A percentile compares a stretch with the other conserved stretches of the same genome.
Conservation (phyloP, 1,140 invertebrate genomes). For the Periplaneta americana region DNA sequence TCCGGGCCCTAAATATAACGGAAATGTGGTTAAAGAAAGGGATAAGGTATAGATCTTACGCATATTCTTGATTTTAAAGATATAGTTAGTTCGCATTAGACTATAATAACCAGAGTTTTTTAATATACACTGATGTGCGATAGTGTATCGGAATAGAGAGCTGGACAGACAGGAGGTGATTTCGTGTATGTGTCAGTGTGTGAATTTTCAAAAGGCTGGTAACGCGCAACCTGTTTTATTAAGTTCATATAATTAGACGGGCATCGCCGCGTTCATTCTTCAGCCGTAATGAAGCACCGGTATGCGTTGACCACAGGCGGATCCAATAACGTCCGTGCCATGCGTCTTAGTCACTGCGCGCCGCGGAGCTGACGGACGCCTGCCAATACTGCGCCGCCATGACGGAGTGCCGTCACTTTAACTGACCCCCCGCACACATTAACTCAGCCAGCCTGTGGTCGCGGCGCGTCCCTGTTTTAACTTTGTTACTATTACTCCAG, state of each 20-base stretch:
- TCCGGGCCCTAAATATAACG: too few species aligned
- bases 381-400: not conserved
- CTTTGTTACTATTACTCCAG: too few species aligned
- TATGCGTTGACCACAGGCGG: not conserved
- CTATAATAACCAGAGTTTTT: too few species aligned
- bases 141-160: too few species aligned
- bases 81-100: too few species aligned
- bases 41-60: too few species aligned
- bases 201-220: too few species aligned
- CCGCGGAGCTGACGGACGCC: not conserved
- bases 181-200: too few species aligned
- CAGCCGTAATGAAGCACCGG: not conserved
- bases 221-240: not conserved
- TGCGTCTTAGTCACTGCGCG: not conserved
- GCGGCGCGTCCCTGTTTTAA: not conserved
- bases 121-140: too few species aligned
- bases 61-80: too few species aligned
- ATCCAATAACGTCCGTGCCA: not conserved
- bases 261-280: not conserved
- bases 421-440: not conserved
- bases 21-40: too few species aligned
- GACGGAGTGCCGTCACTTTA: not conserved
- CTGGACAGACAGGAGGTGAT: too few species aligned
- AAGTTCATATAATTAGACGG: not conserved
- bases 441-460: not conserved